Percentiles rank a stretch among this genome's conserved stretches.
phyloP scores from a whole-genome alignment of 2,888 invertebrate species.

The Aspidapion aeneum region DNA sequence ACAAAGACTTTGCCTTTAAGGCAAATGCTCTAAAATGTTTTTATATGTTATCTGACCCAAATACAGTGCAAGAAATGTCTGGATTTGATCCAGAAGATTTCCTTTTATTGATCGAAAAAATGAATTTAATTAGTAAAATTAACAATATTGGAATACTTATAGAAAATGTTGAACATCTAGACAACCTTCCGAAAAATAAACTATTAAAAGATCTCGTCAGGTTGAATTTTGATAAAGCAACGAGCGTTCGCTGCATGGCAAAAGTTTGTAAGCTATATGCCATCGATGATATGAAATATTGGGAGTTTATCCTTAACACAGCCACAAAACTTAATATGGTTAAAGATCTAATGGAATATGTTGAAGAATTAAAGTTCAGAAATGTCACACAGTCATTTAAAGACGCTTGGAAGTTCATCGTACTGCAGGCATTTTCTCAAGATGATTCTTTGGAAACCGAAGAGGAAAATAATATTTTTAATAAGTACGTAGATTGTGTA shows the following conservation, averaged over 20 bases:
- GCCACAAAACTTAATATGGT: slow-evolving; percentile 36
- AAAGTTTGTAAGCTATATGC: slow-evolving; percentile 36
- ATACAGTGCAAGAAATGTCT: slow-evolving; percentile 31
- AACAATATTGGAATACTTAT: slow-evolving; percentile 36
- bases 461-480: not conserved
- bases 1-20: slow-evolving; percentile 27
- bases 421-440: not conserved
- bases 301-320: slow-evolving; percentile 35
- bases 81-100: slow-evolving; percentile 30
- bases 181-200: slow-evolving; percentile 33
- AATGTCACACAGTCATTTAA: slow-evolving; percentile 35
- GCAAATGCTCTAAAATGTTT: slow-evolving; percentile 40
- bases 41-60: slow-evolving; percentile 34
- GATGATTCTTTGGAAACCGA: not conserved
- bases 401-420: slow-evolving; percentile 39
- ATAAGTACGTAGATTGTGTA: not conserved
- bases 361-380: slow-evolving; percentile 34
- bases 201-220: slow-evolving; percentile 35
- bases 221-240: not conserved
- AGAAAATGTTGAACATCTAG: slow-evolving; percentile 29
- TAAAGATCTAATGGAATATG: slow-evolving; percentile 34
- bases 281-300: slow-evolving; percentile 34
- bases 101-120: slow-evolving; percentile 38
- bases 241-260: slow-evolving; percentile 36
- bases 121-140: slow-evolving; percentile 36